Evolutionary conservation across 2,888 invertebrate genomes (phyloP), one percentile per base, ranked within the genome.

Genomic region (Spatulosminthurus flaviceps): DNA sequence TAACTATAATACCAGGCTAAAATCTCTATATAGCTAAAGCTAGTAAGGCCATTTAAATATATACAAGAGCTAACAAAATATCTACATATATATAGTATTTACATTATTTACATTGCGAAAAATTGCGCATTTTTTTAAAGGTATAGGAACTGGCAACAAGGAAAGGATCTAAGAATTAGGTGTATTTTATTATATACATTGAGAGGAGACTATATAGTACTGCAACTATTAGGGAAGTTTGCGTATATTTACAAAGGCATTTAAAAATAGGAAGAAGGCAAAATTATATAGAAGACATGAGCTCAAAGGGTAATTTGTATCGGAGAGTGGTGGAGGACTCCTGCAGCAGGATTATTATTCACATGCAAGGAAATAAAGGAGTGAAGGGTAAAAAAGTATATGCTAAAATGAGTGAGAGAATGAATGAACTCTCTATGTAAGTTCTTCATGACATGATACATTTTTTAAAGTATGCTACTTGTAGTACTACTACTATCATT

Each of bases 361-460:
- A 19, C n/a, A 13, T 51, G n/a, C 51, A 51, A 51, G 51, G 51
- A 51, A 16, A n/a, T n/a, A n/a, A n/a, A n/a, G n/a, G n/a, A n/a
- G n/a, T n/a, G n/a, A n/a, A 51, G 16, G 51, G 16, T n/a, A 51
- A 51, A 51, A 7, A 41, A 51, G 51, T 51, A 11, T 51, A 9
- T 16, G 16, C 51, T 51, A 51, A 51, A 51, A 51, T 2, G 7
- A 51, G 16, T 11, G 16, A 5, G 51, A 51, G 51, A 51, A n/a
- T 13, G 51, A 51, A 51, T 51, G 51, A 51, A 16, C 16, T 19
- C 51, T n/a, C n/a, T n/a, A n/a, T n/a, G n/a, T 64, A 22, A 64
- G 34, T 64, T 24, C 64, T 24, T n/a, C n/a, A n/a, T n/a, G n/a
- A n/a, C n/a, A n/a, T 64, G 24, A 64, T 64, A 64, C 24, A n/a